phyloP scores from a whole-genome alignment of 2,113 vertebrate genomes.

The Microcebus lehilahytsara region DNA sequence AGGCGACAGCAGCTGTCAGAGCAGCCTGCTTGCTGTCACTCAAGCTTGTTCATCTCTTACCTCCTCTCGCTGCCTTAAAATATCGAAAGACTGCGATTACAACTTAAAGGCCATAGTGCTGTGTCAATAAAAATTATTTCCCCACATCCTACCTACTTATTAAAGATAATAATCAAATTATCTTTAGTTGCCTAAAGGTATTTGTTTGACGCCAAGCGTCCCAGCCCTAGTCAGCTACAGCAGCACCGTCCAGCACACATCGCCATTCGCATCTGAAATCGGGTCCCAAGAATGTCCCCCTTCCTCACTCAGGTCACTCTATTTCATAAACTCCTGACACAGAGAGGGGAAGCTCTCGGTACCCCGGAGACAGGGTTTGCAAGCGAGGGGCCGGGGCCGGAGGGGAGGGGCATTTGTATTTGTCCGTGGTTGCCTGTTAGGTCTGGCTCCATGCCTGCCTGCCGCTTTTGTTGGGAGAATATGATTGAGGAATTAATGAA shows the following conservation, averaged over 20 bases:
- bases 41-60: background rate
- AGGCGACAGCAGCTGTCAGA: background rate
- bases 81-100: background rate
- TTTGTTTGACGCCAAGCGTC: background rate
- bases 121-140: background rate
- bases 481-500: too few relatives aligned
- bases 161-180: background rate
- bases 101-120: background rate
- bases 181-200: background rate
- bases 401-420: background rate
- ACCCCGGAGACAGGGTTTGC: background rate
- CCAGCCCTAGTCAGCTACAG: background rate
- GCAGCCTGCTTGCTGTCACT: too few relatives aligned
- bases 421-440: background rate
- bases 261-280: background rate
- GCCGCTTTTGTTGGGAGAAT: too few relatives aligned
- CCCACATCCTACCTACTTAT: background rate
- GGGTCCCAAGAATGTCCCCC: background rate
- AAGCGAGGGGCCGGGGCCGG: background rate
- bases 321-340: background rate
- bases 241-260: background rate
- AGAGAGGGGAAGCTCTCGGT: background rate
- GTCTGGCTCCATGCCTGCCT: background rate
- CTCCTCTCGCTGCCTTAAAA: background rate
- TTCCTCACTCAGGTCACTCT: background rate